Evolutionary conservation across 2,113 vertebrate genomes (phyloP).

Genomic region (Amazona guildingii): DNA sequence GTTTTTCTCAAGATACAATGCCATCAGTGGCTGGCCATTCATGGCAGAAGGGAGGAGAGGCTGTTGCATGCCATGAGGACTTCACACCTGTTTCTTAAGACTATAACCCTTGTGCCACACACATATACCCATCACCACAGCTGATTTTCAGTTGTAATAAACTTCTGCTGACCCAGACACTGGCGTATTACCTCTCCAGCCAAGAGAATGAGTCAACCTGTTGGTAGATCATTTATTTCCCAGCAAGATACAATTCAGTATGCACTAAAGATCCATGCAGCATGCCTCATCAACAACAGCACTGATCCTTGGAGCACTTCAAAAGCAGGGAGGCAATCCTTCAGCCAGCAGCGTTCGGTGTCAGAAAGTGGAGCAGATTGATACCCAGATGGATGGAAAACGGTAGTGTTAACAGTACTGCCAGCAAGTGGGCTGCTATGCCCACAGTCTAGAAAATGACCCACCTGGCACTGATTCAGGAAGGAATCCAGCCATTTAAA

Average conservation of each 20-base stretch:
- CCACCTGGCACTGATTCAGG: background rate
- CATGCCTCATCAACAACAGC: background rate
- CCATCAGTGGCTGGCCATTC: background rate
- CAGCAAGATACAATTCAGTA: background rate
- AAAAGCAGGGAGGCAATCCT: background rate
- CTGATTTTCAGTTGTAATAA: background rate
- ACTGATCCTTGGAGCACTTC: background rate
- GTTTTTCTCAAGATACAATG: background rate
- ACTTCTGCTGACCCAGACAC: background rate
- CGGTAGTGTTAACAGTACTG: background rate
- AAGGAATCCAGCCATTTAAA: background rate
- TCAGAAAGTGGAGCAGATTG: background rate
- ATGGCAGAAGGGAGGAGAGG: background rate
- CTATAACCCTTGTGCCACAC: fast-evolving
- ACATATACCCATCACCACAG: background rate
- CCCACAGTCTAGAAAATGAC: background rate
- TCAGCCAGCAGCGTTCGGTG: background rate
- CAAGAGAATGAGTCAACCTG: background rate
- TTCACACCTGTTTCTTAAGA: background rate
- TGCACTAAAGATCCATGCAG: background rate
- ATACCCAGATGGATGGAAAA: background rate
- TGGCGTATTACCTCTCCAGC: background rate
- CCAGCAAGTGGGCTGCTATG: background rate
- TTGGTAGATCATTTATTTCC: background rate
- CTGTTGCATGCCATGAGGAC: background rate